A percentile compares a stretch with the other conserved stretches of the same genome.
These are phyloP conservation scores for Bilobella aurantiaca DNA, from an alignment of 1,140 invertebrate species.

Conservation along the genomic window DNA sequence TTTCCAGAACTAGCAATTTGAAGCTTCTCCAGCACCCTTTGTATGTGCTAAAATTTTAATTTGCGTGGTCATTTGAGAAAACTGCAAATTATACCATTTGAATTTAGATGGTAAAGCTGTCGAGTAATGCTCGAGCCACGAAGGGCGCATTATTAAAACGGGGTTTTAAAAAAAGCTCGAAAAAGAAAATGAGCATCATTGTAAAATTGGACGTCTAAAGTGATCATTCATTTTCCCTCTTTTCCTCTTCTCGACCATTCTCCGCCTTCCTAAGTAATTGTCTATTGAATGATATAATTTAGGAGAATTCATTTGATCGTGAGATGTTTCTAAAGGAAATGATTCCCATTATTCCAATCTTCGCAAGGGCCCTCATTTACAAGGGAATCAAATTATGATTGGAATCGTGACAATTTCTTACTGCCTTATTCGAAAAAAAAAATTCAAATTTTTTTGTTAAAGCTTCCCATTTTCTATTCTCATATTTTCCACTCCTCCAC, in stretches of 20 bases:
- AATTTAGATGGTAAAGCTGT: no score
- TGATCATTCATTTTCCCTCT: not conserved
- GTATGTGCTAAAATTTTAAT: no score
- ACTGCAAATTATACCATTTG: no score
- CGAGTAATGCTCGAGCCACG: no score
- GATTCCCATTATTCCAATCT: not conserved
- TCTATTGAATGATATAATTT: conserved; percentile 25
- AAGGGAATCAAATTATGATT: conserved; percentile 17
- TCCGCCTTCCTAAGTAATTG: conserved; percentile 7
- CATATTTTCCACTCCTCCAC: not conserved
- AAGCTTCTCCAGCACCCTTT: no score
- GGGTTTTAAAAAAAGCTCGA: no score
- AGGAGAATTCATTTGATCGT: conserved; percentile 9
- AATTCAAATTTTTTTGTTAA: no score
- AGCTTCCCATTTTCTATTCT: no score
- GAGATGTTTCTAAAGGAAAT: conserved; percentile 11
- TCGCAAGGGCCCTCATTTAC: not conserved
- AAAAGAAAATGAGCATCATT: no score
- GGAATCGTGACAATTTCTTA: conserved; percentile 17
- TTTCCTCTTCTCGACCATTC: not conserved
- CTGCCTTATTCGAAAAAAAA: not conserved
- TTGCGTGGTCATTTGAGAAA: no score
- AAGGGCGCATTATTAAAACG: no score
- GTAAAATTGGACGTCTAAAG: not conserved
- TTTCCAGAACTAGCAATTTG: no score